Evolutionary conservation across 2,888 invertebrate genomes (phyloP).

Genomic region (Parochlus steinenii): DNA sequence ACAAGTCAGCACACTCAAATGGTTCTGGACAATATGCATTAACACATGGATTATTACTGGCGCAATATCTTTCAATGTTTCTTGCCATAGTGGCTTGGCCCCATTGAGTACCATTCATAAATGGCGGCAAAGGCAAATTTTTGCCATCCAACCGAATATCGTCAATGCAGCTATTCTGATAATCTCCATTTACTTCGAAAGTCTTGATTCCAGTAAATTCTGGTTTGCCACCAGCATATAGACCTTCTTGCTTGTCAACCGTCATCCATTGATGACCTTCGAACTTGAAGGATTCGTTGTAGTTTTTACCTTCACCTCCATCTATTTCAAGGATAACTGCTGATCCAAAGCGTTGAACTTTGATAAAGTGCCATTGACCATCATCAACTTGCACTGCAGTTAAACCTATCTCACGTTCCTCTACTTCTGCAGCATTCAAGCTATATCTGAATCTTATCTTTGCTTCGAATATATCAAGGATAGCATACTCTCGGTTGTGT

Average conservation of each 20-base stretch:
- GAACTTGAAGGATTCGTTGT: conserved; percentile 31
- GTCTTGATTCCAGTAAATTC: conserved; percentile 32
- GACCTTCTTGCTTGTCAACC: conserved; percentile 32
- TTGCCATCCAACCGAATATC: conserved; percentile 32
- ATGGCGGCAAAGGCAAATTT: conserved; percentile 35
- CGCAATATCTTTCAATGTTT: conserved; percentile 34
- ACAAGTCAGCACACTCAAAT: conserved; percentile 36
- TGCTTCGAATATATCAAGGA: conserved; percentile 29
- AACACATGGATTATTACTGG: conserved; percentile 33
- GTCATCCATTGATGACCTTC: conserved; percentile 32
- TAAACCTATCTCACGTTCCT: conserved; percentile 31
- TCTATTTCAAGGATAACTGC: conserved; percentile 35
- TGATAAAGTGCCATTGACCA: conserved; percentile 38
- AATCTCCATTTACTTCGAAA: conserved; percentile 32
- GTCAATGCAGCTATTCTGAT: conserved; percentile 25
- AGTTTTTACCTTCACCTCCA: conserved; percentile 34
- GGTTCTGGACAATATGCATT: conserved; percentile 32
- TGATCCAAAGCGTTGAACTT: conserved; percentile 31
- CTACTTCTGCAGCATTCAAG: conserved; percentile 31
- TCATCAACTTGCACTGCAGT: conserved; percentile 32
- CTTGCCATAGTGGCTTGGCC: conserved; percentile 32
- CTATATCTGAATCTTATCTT: conserved; percentile 33
- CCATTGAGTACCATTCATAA: conserved; percentile 31
- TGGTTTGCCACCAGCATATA: conserved; percentile 35
- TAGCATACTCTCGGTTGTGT: conserved; percentile 33